Conservation (phyloP, 2,888 invertebrate genomes). For the Eupithecia subumbrata region DNA sequence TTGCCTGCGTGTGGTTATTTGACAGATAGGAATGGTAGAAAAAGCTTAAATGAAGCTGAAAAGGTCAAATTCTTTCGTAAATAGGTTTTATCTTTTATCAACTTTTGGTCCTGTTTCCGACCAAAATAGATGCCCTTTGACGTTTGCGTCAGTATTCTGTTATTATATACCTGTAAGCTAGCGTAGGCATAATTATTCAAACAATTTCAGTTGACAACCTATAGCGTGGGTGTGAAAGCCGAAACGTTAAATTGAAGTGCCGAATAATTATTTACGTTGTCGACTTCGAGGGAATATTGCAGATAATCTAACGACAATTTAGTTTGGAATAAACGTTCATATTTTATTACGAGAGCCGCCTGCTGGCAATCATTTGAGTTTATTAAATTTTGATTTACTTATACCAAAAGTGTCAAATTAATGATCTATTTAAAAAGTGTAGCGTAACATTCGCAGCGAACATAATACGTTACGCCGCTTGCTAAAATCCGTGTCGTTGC, state of each 20-base stretch:
- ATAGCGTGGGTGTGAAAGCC: not conserved
- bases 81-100: not conserved
- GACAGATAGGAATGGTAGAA: no score
- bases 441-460: no score
- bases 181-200: slow-evolving; percentile 1
- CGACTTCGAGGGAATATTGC: not conserved
- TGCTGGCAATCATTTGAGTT: not conserved
- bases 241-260: not conserved
- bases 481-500: no score
- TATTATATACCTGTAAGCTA: not conserved
- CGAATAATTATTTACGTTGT: not conserved
- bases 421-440: not conserved
- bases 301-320: slow-evolving; percentile 3
- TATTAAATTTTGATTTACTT: slow-evolving; percentile 2
- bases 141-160: not conserved
- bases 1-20: no score
- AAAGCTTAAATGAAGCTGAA: not conserved
- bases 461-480: no score
- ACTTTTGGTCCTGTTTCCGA: not conserved
- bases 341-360: not conserved
- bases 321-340: not conserved
- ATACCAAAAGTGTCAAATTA: not conserved
- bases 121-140: not conserved
- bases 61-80: not conserved
- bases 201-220: not conserved